Evolutionary conservation across 1,140 invertebrate species (phyloP).

Genomic region (Centruroides sculpturatus): DNA sequence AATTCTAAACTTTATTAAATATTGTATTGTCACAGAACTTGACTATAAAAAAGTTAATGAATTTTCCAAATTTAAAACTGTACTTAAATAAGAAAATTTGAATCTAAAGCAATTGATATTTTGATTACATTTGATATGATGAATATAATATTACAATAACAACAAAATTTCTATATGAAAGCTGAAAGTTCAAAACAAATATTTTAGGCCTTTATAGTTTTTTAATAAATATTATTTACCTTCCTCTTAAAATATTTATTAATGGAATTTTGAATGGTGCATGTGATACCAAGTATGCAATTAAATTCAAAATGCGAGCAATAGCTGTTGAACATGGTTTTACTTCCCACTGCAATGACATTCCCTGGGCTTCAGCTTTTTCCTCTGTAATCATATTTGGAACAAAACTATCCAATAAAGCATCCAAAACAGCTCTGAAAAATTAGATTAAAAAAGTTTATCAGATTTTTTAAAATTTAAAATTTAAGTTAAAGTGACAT

Average conservation of each 20-base stretch:
- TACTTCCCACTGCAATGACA: neutral
- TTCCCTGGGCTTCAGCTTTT: too few relatives aligned
- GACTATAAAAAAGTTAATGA: too few relatives aligned
- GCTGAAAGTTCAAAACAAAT: too few relatives aligned
- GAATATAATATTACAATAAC: too few relatives aligned
- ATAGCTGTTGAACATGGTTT: conserved; percentile 26
- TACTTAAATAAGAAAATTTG: too few relatives aligned
- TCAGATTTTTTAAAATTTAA: neutral
- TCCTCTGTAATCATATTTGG: conserved; percentile 13
- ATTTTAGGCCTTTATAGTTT: too few relatives aligned
- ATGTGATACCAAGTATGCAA: conserved; percentile 54
- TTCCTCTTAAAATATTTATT: conserved; percentile 25
- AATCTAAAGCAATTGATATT: too few relatives aligned
- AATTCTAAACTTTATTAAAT: too few relatives aligned
- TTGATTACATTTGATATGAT: too few relatives aligned
- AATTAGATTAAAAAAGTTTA: neutral
- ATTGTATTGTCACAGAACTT: too few relatives aligned
- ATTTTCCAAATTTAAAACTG: too few relatives aligned
- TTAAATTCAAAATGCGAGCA: conserved; percentile 55
- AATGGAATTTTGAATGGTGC: conserved; percentile 30
- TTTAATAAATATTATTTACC: conserved; percentile 20
- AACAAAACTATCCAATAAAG: conserved; percentile 34
- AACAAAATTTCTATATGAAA: too few relatives aligned
- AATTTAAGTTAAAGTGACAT: neutral
- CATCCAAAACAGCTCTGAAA: conserved; percentile 50